Base-by-base conservation (phyloP, 1,140 invertebrate species). In the Acarapis woodi region DNA sequence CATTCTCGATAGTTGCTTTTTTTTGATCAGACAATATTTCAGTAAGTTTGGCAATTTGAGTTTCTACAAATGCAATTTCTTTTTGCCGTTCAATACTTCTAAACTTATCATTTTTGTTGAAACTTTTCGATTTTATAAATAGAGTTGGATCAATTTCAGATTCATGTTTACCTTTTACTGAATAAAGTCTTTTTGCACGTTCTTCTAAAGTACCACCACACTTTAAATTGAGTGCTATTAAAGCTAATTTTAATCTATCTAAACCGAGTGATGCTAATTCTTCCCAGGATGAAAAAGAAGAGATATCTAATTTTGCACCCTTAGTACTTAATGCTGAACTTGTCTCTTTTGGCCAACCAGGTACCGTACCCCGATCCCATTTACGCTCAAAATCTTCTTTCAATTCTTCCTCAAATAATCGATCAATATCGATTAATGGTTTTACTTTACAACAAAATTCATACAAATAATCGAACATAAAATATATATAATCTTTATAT, bases 171-270 rank as follows among this genome's bases (percentile, higher is more conserved):
- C 85, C 87, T 60, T 94, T 96, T 0, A 85, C 94, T 39, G 69
- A 72, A 50, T 90, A 96, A 38, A 99, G 62, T 49, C 90, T 64
- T 51, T 93, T 75, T 3, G 90, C 90, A 47, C 90, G 61, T 61
- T 99, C 87, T 61, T 94, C 83, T 15, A 96, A 57, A 15, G 88
- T 94, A 3, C 88, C 93, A 39, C 93, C 93, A 62, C 93, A 99
- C 57, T 99, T 99, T 1, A 99, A 60, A 1, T 82, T 80, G n/a
- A 97, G 55, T 4, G 88, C 90, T 68, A 94, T 75, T 1, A 99
- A 57, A 8, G 87, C 93, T 12, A 82, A 88, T 54, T 99, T 99
- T 2, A 99, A 62, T 52, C 90, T 68, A 62, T 99, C 90, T 43
- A 96, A 56, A 28, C 90, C 93, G 4, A 99, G 59, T 5, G 85